Base-by-base conservation (phyloP, 2,113 vertebrate genomes). In the human (Homo sapiens) region DNA sequence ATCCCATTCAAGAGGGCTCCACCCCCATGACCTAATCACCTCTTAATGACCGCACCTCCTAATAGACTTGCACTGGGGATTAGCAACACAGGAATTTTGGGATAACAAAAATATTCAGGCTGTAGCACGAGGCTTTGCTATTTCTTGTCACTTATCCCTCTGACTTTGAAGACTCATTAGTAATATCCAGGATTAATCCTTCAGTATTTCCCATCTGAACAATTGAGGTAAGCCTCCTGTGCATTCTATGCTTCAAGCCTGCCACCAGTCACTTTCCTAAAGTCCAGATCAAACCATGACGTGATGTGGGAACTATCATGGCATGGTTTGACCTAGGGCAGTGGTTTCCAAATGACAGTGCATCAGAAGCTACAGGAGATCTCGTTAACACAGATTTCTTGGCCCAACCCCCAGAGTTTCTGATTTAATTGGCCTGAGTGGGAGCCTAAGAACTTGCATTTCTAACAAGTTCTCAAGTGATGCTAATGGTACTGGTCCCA, bases 171-270 rank as follows among this genome's bases (percentile, higher is more conserved):
- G 17, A 64, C 13, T 9, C 35, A 10, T 43, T 55, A 38, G 17
- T 2, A 35, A 68, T n/a, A 5, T 1, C 2, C 12, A 32, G 1
- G 2, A 48, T 35, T 23, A 11, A 22, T 25, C 3, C n/a, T n/a
- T n/a, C 35, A 38, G 1, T 8, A n/a, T 64, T 38, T 76, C 20
- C 92, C 6, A 17, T 50, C 55, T 95, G 35, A n/a, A 48, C 55
- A 59, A 25, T 1, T 79, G 9, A 73, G 66, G 5, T 20, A 52
- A 0, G 1, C 6, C 10, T 12, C 7, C 8, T 22, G 25, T 14
- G 25, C 2, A 48, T 38, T 45, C 23, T 2, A 6, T 66, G 57
- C 12, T 40, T 76, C 48, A 81, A 8, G 4, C 64, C 10, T 45
- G 0, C 55, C 45, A 30, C 27, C 22, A 66, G 25, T 57, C 17